These are phyloP conservation scores for Littorina saxatilis DNA, from an alignment of 1,140 invertebrate species.

Conservation along the genomic window DNA sequence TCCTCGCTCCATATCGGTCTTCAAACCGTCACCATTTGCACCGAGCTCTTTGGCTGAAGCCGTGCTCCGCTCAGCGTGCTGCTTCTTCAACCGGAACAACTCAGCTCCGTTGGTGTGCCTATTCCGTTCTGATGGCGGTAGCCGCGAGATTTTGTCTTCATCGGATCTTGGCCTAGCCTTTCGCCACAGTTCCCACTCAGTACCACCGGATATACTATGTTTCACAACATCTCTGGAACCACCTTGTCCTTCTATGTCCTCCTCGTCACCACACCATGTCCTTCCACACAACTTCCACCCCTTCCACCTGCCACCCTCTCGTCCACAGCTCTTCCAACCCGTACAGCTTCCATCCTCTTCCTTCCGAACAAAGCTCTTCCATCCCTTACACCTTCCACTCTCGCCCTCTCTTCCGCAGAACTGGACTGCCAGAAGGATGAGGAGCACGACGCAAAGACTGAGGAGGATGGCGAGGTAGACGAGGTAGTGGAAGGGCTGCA, in stretches of 20 bases:
- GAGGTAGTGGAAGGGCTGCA: not conserved
- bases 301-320: not conserved
- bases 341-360: not conserved
- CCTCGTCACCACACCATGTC: too few species aligned
- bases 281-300: too few species aligned
- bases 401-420: too few species aligned
- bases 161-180: too few species aligned
- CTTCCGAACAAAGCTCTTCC: not conserved
- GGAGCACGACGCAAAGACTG: not conserved
- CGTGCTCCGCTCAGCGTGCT: not conserved
- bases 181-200: too few species aligned
- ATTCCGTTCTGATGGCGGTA: too few species aligned
- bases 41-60: not conserved
- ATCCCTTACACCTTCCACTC: not conserved
- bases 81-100: too few species aligned
- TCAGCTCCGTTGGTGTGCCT: too few species aligned
- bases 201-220: too few species aligned
- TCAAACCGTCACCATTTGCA: not conserved
- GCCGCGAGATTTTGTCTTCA: too few species aligned
- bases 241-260: too few species aligned
- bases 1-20: not conserved
- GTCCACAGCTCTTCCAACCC: not conserved
- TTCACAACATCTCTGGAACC: too few species aligned
- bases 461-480: not conserved
- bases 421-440: not conserved